Evolutionary conservation across 2,888 invertebrate genomes (phyloP).

Genomic region (Isoperla grammatica): DNA sequence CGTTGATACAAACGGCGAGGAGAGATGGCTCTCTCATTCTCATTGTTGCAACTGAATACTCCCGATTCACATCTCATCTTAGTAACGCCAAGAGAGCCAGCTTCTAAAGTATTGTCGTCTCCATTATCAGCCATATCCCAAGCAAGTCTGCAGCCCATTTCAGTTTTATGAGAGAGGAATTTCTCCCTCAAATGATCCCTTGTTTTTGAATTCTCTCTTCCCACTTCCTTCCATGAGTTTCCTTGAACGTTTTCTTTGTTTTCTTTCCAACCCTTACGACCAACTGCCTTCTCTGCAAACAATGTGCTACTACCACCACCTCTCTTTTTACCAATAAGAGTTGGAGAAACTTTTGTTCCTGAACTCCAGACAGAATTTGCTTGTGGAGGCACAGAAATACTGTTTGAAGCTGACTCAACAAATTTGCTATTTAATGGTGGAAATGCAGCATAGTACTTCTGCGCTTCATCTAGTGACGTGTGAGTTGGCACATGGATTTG

Average conservation of each 20-base stretch:
- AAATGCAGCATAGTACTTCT: slow-evolving; percentile 46
- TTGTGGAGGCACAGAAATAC: slow-evolving; percentile 5
- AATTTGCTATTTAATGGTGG: slow-evolving; percentile 36
- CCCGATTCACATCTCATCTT: background rate
- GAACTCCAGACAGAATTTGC: slow-evolving; percentile 15
- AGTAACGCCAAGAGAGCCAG: background rate
- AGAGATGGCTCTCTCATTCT: slow-evolving; percentile 13
- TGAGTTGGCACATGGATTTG: slow-evolving; percentile 20
- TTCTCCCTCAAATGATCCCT: slow-evolving; percentile 26
- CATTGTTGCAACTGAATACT: slow-evolving; percentile 9
- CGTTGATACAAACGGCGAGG: slow-evolving; percentile 24
- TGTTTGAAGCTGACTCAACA: slow-evolving; percentile 6
- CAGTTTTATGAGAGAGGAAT: slow-evolving; percentile 34
- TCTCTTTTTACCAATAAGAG: slow-evolving; percentile 19
- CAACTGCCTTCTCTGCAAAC: background rate
- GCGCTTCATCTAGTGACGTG: slow-evolving; percentile 39
- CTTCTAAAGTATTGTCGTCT: slow-evolving; percentile 24
- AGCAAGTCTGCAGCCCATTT: slow-evolving; percentile 39
- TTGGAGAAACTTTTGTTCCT: slow-evolving; percentile 16
- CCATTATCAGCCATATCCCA: slow-evolving; percentile 41
- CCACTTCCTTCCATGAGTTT: slow-evolving; percentile 12
- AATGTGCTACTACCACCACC: background rate
- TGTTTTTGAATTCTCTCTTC: slow-evolving; percentile 15
- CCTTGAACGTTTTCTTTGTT: slow-evolving; percentile 16
- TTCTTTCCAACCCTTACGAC: slow-evolving; percentile 1